A percentile compares a stretch with the other conserved stretches of the same genome.
Conservation (phyloP, 2,797 vertebrate species). For the Distichodus sexfasciatus region DNA sequence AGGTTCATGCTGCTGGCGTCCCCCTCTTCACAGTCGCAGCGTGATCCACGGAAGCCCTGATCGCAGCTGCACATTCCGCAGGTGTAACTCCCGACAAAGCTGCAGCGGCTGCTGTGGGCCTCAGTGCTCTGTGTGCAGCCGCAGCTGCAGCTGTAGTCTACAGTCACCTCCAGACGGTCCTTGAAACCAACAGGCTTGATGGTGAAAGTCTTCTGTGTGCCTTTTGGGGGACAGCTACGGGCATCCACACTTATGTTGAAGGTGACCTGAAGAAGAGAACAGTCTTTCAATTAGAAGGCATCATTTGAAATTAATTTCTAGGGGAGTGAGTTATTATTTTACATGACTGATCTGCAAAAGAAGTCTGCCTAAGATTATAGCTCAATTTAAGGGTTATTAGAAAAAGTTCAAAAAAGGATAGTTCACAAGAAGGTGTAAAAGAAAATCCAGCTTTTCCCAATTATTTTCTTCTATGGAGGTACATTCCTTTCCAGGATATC, state of each 20-base stretch:
- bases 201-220: conserved; percentile 74
- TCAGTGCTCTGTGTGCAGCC: conserved; percentile 71
- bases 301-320: too few relatives aligned
- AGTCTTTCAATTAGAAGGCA: neutral
- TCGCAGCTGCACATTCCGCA: conserved; percentile 88
- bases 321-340: too few relatives aligned
- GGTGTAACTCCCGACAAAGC: conserved; percentile 80
- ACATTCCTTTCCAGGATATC: too few relatives aligned
- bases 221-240: conserved; percentile 76
- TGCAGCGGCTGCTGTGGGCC: conserved; percentile 81
- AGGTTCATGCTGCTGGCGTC: conserved; percentile 73
- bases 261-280: conserved; percentile 75
- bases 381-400: too few relatives aligned
- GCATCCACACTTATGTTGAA: conserved; percentile 89
- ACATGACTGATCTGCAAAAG: too few relatives aligned
- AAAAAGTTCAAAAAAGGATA: too few relatives aligned
- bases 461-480: too few relatives aligned
- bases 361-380: too few relatives aligned
- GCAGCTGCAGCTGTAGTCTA: conserved; percentile 85
- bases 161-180: conserved; percentile 84
- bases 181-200: conserved; percentile 94
- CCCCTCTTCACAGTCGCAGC: conserved; percentile 90
- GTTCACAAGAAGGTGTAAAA: too few relatives aligned
- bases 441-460: too few relatives aligned
- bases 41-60: conserved; percentile 83